Evolutionary conservation across 1,140 invertebrate genomes (phyloP), one percentile per base, ranked within the genome.

Genomic region (Caenorhabditis remanei): DNA sequence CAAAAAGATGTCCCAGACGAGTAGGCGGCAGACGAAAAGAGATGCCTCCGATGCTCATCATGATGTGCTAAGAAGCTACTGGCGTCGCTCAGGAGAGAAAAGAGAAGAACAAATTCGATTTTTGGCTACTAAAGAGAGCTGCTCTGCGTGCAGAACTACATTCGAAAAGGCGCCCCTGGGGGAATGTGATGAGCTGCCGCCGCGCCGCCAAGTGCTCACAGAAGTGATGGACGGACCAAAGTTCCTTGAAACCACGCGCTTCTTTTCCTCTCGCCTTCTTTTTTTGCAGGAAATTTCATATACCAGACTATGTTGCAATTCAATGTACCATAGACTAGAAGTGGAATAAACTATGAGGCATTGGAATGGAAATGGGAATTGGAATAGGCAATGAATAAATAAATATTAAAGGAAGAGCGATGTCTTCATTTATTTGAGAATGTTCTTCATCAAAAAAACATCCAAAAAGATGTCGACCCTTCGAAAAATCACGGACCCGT

Each of bases 31-130:
- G 13, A 11, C 9, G 71, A 13, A 43, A 24, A 24, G 5, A 24
- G 46, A 79, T 79, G 40, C 46, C 32, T 32, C 32, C 32, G 32
- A 32, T 32, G 32, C 32, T 32, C 32, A 32, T 79, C 71, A 79
- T 79, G 71, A 79, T 79, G 71, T 50, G 46, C 32, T 79, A 71
- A 71, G 65, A 71, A 71, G 41, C 13, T 19, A 43, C 11, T 7
- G 40, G 5, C 14, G 13, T 3, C 46, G 13, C 19, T 67, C 16
- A n/a, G 16, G 65, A 43, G 67, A 48, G 24, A 46, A 19, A 21
- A 32, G 71, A 46, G n/a, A 21, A 32, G 71, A 79, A 79, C 71
- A 79, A 79, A 79, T 79, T 79, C 46, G 71, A 79, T 79, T 79
- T 79, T 79, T 79, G 46, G 71, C 40, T 50, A 5, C 41, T 32